Base-by-base conservation (phyloP, 1,140 invertebrate genomes). In the Drosophila kanapiae region DNA sequence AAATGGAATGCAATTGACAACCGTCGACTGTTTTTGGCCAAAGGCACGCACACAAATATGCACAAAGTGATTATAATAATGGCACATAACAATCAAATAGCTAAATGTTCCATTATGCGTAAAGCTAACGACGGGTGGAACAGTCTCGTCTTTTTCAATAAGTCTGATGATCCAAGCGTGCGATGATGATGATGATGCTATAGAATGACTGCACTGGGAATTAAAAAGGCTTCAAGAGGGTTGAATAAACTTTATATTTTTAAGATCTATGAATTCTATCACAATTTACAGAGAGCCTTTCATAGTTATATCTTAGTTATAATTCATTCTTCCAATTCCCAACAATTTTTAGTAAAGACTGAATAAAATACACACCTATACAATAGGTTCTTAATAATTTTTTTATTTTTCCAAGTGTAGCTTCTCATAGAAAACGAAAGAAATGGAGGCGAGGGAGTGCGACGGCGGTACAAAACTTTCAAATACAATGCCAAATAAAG, bases 401-500 rank as follows among this genome's bases (percentile, higher is more conserved):
- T 47, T 49, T 6, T n/a, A 18, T 35, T 37, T 54, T 18, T 23
- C 33, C 18, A 14, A 54, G 51, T 37, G 51, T 37, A 23, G 6
- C 51, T 54, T 14, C 3, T 3, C n/a, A 35, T 35, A 53, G 31
- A 53, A 53, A 53, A 14, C 31, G 37, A 48, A 57, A 49, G 40
- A 75, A 60, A 58, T 16, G 5, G 10, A 37, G 43, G 42, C 53
- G 35, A 47, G n/a, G 48, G 27, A 37, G 38, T 37, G 38, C 56
- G 27, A 29, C 11, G 35, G 29, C 45, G 57, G 49, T 27, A 43
- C 45, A 45, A 43, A 70, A 65, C 75, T 67, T 83, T 69, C 59
- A 86, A 75, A 81, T 62, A 72, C 61, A 86, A 79, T 79, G 65
- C 82, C 82, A 81, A 86, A 86, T 87, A 77, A 80, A 87, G 83